These are phyloP conservation scores for Drosophila atroscutellata DNA, from an alignment of 2,888 invertebrate genomes.

Conservation along the genomic window DNA sequence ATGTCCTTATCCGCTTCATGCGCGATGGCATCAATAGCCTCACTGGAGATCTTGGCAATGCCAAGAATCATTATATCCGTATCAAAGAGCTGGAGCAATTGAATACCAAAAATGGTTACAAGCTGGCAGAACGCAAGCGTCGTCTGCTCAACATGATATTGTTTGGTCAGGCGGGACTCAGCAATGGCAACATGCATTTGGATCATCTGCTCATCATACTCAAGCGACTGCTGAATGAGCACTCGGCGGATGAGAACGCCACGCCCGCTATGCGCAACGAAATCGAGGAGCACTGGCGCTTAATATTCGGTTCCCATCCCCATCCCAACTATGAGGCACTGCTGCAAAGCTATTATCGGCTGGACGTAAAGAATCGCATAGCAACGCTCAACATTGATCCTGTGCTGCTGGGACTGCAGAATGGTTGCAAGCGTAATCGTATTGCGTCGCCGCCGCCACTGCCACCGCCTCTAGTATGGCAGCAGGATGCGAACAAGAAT, in stretches of 20 bases:
- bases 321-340: conserved; percentile 81
- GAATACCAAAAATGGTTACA: conserved; percentile 84
- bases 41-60: conserved; percentile 86
- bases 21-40: conserved; percentile 79
- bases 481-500: conserved; percentile 23
- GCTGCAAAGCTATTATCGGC: conserved; percentile 70
- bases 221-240: conserved; percentile 68
- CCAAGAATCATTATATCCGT: conserved; percentile 85
- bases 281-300: conserved; percentile 86
- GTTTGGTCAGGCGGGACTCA: conserved; percentile 87
- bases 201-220: conserved; percentile 84
- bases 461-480: conserved; percentile 32
- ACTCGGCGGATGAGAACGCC: conserved; percentile 81
- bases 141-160: conserved; percentile 87
- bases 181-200: conserved; percentile 86
- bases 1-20: conserved; percentile 81
- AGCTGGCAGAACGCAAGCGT: conserved; percentile 85
- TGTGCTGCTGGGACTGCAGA: conserved; percentile 61
- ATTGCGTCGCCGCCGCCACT: conserved; percentile 29
- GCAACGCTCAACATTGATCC: conserved; percentile 75
- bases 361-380: conserved; percentile 76
- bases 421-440: conserved; percentile 12
- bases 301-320: conserved; percentile 86
- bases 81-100: conserved; percentile 85
- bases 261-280: conserved; percentile 85